Conservation (phyloP, 2,113 vertebrate genomes). For the Leuciscus idus region DNA sequence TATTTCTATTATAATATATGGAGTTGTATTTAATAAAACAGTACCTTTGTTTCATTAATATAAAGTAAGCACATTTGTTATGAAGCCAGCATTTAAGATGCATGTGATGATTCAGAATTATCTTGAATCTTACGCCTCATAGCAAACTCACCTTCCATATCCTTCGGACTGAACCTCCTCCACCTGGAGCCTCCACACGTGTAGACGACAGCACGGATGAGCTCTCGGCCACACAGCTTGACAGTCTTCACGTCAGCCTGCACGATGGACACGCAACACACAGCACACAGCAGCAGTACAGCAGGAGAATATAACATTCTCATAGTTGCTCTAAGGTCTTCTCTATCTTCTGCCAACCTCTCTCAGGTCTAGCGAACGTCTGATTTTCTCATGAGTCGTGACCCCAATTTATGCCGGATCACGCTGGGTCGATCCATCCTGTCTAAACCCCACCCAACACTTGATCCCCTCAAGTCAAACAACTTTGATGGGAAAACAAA, state of each 20-base stretch:
- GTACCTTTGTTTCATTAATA: neutral
- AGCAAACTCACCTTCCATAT: slow-evolving; percentile 72
- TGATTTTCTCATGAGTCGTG: neutral
- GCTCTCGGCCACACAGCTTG: slow-evolving; percentile 86
- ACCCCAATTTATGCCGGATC: slow-evolving; percentile 46
- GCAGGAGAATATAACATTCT: slow-evolving; percentile 42
- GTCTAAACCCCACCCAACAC: slow-evolving; percentile 30
- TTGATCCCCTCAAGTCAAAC: slow-evolving; percentile 47
- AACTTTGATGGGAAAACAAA: slow-evolving; percentile 50
- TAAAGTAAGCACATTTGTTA: neutral
- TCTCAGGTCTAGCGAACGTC: neutral
- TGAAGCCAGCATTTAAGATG: neutral
- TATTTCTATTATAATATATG: neutral
- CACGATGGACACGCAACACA: slow-evolving; percentile 54
- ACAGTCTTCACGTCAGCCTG: slow-evolving; percentile 66
- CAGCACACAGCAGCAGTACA: slow-evolving; percentile 65
- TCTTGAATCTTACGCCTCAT: neutral
- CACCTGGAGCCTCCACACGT: slow-evolving; percentile 90
- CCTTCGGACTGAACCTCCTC: slow-evolving; percentile 71
- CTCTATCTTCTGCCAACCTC: slow-evolving; percentile 5
- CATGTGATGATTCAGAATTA: neutral
- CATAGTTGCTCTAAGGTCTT: slow-evolving; percentile 63
- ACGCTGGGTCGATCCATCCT: neutral
- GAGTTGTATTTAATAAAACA: neutral
- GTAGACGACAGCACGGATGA: slow-evolving; percentile 84